A percentile compares a stretch with the other conserved stretches of the same genome.
These are phyloP conservation scores for Sitta carolinensis DNA, from an alignment of 2,797 vertebrate species.

Conservation along the genomic window DNA sequence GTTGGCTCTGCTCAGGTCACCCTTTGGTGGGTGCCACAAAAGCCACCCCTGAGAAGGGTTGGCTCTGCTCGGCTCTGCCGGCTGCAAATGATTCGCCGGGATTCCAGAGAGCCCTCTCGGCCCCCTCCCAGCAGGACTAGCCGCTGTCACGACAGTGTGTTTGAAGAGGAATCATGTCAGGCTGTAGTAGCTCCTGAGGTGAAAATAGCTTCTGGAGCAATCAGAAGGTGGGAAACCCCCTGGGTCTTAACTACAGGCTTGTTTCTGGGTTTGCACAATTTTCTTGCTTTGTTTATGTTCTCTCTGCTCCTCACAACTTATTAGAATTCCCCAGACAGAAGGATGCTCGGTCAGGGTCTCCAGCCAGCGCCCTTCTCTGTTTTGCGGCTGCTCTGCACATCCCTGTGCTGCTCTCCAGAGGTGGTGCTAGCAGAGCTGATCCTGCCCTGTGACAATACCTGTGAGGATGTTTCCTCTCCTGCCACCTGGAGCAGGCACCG, in stretches of 20 bases:
- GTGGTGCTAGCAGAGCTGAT: fast-evolving
- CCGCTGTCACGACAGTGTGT: neutral
- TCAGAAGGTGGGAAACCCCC: neutral
- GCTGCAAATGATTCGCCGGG: neutral
- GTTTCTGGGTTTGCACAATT: neutral
- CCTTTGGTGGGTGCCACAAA: neutral
- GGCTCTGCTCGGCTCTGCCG: neutral
- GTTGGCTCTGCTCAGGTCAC: neutral
- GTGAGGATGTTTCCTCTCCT: fast-evolving
- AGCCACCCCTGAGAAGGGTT: neutral
- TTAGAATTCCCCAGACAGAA: neutral
- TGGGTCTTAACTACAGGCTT: neutral
- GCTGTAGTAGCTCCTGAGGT: neutral
- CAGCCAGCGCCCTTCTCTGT: neutral
- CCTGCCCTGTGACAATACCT: neutral
- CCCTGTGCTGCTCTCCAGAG: fast-evolving
- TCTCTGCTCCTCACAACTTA: neutral
- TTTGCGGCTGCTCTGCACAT: neutral
- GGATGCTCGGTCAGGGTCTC: neutral
- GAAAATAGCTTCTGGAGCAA: slow-evolving; percentile 34
- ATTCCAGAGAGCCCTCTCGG: neutral
- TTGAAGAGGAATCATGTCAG: neutral
- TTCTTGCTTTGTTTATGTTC: neutral
- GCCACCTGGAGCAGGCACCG: fast-evolving
- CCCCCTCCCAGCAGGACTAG: neutral